Percentiles rank a stretch among this genome's conserved stretches.
phyloP scores from a whole-genome alignment of 2,888 invertebrate genomes.

The Prenolepis imparis region DNA sequence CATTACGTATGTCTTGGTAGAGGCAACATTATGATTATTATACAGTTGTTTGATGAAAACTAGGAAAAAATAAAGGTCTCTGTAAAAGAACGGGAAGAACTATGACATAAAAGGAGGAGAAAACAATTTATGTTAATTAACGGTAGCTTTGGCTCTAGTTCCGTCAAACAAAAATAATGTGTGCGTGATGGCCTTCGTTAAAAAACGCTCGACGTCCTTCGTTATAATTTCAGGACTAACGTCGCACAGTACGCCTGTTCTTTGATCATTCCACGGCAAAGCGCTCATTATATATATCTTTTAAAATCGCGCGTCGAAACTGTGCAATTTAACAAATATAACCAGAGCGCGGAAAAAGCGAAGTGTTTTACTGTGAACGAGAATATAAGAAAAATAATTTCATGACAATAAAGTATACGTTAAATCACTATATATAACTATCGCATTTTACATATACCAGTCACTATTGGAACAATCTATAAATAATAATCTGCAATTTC shows the following conservation, averaged over 20 bases:
- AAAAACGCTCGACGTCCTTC: constrained; percentile 65
- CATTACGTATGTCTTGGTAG: neutral
- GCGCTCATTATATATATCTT: constrained; percentile 59
- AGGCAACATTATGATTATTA: constrained; percentile 27
- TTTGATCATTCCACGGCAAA: constrained; percentile 68
- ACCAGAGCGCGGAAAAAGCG: neutral
- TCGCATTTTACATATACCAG: neutral
- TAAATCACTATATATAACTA: neutral
- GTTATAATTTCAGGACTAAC: constrained; percentile 64
- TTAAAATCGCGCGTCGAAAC: constrained; percentile 51
- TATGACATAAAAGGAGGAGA: constrained; percentile 69
- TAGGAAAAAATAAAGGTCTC: constrained; percentile 18
- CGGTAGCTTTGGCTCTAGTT: constrained; percentile 77
- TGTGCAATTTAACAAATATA: constrained; percentile 45
- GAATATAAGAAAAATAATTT: constrained; percentile 15
- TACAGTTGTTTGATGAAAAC: constrained; percentile 44
- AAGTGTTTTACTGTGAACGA: constrained; percentile 24
- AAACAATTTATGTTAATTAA: constrained; percentile 83
- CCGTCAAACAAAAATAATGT: constrained; percentile 67
- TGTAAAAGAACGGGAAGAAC: constrained; percentile 56
- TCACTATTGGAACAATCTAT: neutral
- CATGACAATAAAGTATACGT: neutral
- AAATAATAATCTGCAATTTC: constrained; percentile 11
- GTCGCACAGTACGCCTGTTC: constrained; percentile 57
- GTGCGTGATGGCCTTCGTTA: constrained; percentile 58